Evolutionary conservation across 2,113 vertebrate genomes (phyloP).

Genomic region (Xyliphius kryptos): DNA sequence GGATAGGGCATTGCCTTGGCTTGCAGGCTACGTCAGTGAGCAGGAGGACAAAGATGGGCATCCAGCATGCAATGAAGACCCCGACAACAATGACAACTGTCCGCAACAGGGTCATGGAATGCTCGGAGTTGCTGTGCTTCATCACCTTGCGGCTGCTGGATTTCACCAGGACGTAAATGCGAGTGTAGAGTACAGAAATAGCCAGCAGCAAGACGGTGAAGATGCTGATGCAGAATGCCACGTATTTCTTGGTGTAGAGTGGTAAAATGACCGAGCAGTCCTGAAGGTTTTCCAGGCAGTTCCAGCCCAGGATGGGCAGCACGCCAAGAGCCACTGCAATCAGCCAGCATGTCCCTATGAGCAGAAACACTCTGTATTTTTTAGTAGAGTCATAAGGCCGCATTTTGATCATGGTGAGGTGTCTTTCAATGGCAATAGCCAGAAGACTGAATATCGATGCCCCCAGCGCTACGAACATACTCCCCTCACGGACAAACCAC

Average conservation of each 20-base stretch:
- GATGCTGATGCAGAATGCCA: slow-evolving; percentile 85
- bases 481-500: slow-evolving; percentile 91
- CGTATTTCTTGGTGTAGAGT: slow-evolving; percentile 87
- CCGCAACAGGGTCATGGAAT: slow-evolving; percentile 85
- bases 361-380: slow-evolving; percentile 88
- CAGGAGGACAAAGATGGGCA: slow-evolving; percentile 82
- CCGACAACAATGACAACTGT: slow-evolving; percentile 90
- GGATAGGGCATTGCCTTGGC: slow-evolving; percentile 62
- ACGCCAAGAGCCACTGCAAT: slow-evolving; percentile 78
- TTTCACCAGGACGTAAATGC: slow-evolving; percentile 88
- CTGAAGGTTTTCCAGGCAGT: slow-evolving; percentile 77
- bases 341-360: slow-evolving; percentile 91
- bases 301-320: slow-evolving; percentile 92
- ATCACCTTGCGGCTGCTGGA: slow-evolving; percentile 87
- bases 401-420: slow-evolving; percentile 99
- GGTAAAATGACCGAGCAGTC: slow-evolving; percentile 90
- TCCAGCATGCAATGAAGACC: slow-evolving; percentile 93
- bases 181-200: slow-evolving; percentile 82
- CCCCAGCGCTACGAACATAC: slow-evolving; percentile 85
- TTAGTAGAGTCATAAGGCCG: slow-evolving; percentile 87
- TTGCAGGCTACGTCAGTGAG: slow-evolving; percentile 84
- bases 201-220: slow-evolving; percentile 79
- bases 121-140: slow-evolving; percentile 78
- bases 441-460: slow-evolving; percentile 91
- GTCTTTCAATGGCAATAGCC: slow-evolving; percentile 91